Evolutionary conservation across 1,140 invertebrate genomes (phyloP).

Genomic region (Halyomorpha halys): DNA sequence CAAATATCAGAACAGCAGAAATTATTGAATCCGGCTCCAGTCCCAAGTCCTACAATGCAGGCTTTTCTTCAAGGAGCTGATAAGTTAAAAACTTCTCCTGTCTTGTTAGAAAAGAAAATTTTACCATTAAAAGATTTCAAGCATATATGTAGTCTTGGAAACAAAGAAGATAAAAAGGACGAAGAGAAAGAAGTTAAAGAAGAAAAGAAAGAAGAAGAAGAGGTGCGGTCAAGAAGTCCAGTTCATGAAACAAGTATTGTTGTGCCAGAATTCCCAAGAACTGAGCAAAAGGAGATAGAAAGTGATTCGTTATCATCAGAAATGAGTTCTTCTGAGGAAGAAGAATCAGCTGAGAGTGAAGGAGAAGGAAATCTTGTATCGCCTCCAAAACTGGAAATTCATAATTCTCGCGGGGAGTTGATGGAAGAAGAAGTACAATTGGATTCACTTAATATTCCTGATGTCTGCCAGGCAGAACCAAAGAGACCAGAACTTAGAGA

Average conservation of each 20-base stretch:
- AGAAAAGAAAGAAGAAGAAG: constrained; percentile 29
- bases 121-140: constrained; percentile 31
- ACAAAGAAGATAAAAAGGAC: constrained; percentile 27
- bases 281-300: constrained; percentile 39
- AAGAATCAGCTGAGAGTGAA: constrained; percentile 35
- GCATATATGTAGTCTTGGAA: constrained; percentile 33
- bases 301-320: constrained; percentile 51
- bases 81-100: constrained; percentile 36
- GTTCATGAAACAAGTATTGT: constrained; percentile 50
- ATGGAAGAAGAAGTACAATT: constrained; percentile 44
- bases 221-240: constrained; percentile 44
- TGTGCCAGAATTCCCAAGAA: constrained; percentile 53
- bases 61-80: constrained; percentile 49
- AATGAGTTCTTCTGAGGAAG: constrained; percentile 34
- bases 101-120: constrained; percentile 30
- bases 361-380: constrained; percentile 29
- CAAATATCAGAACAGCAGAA: constrained; percentile 84
- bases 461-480: constrained; percentile 28
- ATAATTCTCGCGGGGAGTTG: constrained; percentile 51
- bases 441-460: constrained; percentile 30
- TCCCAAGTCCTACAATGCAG: constrained; percentile 63
- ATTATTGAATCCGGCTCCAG: constrained; percentile 64
- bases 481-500: constrained; percentile 11
- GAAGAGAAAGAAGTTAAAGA: constrained; percentile 31
- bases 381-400: constrained; percentile 50